A percentile compares a stretch with the other conserved stretches of the same genome.
Evolutionary conservation across 2,113 vertebrate genomes (phyloP).

Genomic region (Gymnogyps californianus): DNA sequence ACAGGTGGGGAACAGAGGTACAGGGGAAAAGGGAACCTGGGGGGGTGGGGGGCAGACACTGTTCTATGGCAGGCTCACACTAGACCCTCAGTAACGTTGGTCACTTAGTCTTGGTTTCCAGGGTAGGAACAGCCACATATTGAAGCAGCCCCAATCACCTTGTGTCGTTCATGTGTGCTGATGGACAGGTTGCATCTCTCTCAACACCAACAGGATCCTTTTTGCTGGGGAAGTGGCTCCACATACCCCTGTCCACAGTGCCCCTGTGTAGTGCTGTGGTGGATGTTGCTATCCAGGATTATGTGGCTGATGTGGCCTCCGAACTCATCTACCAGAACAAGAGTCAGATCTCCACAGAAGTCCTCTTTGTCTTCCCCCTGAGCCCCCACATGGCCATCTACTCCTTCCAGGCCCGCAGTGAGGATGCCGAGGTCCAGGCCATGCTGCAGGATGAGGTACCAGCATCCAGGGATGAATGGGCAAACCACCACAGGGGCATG

Average conservation of each 20-base stretch:
- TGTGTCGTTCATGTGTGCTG: background rate
- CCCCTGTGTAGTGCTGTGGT: background rate
- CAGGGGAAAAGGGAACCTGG: background rate
- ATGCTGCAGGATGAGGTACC: background rate
- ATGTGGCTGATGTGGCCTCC: background rate
- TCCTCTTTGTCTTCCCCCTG: background rate
- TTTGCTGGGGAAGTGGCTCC: background rate
- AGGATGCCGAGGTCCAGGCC: background rate
- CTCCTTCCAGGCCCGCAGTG: background rate
- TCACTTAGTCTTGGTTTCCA: background rate
- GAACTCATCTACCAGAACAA: background rate
- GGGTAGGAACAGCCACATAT: background rate
- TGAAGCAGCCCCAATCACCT: background rate
- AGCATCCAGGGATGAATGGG: background rate
- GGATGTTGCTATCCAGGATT: background rate
- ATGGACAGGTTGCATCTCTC: background rate
- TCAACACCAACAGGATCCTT: background rate
- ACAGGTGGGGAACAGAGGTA: background rate
- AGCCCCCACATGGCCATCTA: background rate
- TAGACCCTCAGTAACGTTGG: background rate
- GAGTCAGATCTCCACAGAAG: background rate
- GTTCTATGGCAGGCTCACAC: background rate
- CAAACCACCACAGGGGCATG: background rate
- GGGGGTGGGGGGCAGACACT: background rate
- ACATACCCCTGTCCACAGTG: background rate